Evolutionary conservation across 2,797 vertebrate species (phyloP).

Genomic region (Hybognathus amarus): DNA sequence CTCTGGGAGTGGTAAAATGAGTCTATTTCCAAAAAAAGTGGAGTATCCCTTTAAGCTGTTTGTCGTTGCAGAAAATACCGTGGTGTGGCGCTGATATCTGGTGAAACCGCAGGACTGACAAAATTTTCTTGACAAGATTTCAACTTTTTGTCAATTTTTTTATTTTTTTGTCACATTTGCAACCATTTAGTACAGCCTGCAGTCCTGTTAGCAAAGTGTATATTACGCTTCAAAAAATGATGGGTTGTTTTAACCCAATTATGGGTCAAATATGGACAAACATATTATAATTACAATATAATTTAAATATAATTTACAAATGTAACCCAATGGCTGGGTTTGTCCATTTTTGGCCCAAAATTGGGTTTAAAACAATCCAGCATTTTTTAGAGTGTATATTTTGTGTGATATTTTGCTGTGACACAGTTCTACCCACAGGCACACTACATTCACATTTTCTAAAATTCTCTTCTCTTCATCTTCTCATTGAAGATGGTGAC

Average conservation of each 20-base stretch:
- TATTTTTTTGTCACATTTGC: too few relatives aligned
- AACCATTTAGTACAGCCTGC: neutral
- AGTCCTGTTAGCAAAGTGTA: neutral
- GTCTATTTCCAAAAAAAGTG: too few relatives aligned
- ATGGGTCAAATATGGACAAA: too few relatives aligned
- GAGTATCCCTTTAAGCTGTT: neutral
- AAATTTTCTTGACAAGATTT: neutral
- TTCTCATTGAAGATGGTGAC: slow-evolving; percentile 70
- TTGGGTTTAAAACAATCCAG: too few relatives aligned
- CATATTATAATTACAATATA: too few relatives aligned
- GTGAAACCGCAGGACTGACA: neutral
- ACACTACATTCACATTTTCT: neutral
- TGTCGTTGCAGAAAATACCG: neutral
- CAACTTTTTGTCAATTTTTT: neutral
- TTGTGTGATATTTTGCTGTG: neutral
- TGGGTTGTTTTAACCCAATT: too few relatives aligned
- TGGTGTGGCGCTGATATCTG: neutral
- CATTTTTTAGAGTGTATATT: too few relatives aligned
- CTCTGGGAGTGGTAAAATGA: too few relatives aligned
- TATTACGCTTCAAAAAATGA: too few relatives aligned
- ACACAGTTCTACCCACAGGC: slow-evolving; percentile 1
- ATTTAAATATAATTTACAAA: too few relatives aligned
- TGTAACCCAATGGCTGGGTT: too few relatives aligned
- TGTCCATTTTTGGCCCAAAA: too few relatives aligned
- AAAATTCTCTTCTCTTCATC: neutral